Evolutionary conservation across 2,797 vertebrate genomes (phyloP).

Genomic region (Crocodylus rhombifer): DNA sequence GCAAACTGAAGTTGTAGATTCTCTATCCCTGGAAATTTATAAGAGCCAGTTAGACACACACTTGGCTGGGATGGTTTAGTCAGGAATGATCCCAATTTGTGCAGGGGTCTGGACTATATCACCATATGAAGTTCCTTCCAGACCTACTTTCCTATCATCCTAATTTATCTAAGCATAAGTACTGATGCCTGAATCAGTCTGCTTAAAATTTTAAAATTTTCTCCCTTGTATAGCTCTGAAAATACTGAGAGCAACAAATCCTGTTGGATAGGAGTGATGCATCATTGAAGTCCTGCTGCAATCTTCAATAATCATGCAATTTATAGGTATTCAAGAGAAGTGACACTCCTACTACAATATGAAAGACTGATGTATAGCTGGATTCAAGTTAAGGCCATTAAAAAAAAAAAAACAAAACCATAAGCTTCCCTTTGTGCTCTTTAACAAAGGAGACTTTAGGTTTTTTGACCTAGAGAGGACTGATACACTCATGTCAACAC

Average conservation of each 20-base stretch:
- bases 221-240: neutral
- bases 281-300: neutral
- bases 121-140: no score
- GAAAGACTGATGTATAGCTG: neutral
- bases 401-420: neutral
- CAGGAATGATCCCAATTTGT: no score
- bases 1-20: no score
- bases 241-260: neutral
- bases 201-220: constrained; percentile 31
- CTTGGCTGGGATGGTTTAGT: no score
- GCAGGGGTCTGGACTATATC: no score
- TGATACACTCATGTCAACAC: neutral
- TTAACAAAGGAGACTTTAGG: neutral
- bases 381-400: neutral
- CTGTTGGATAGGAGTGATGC: neutral
- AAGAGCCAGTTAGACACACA: no score
- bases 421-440: neutral
- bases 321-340: neutral
- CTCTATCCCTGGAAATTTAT: no score
- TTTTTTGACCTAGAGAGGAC: neutral
- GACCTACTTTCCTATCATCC: no score
- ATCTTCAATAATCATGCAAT: neutral
- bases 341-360: neutral
- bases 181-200: neutral
- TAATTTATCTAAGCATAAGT: neutral